These are phyloP conservation scores for Epistrophe grossulariae DNA, from an alignment of 2,888 invertebrate genomes.

Conservation along the genomic window DNA sequence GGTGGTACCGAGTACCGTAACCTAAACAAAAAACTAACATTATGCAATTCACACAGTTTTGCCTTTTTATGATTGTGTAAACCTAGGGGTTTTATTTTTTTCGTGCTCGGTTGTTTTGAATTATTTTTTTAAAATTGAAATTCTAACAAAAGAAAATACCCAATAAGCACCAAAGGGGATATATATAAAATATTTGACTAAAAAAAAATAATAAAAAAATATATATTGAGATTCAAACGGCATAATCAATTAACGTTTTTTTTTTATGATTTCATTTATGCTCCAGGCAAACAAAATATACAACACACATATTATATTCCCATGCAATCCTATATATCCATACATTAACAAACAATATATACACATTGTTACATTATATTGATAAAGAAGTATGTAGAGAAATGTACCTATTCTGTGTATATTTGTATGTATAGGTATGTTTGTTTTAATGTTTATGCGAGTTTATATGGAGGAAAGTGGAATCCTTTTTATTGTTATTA, in stretches of 20 bases:
- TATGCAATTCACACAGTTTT: background rate
- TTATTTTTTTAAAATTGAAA: background rate
- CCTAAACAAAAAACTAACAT: background rate
- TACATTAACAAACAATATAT: background rate
- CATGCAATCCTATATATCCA: background rate
- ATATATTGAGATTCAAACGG: conserved; percentile 17
- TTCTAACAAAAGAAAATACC: conserved; percentile 7
- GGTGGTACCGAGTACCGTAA: no score
- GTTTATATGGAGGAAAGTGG: background rate
- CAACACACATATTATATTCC: background rate
- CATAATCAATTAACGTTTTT: conserved; percentile 10
- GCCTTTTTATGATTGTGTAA: background rate
- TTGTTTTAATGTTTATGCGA: background rate
- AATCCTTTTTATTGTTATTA: conserved; percentile 17
- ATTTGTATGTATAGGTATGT: background rate
- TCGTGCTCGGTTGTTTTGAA: background rate
- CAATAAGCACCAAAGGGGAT: background rate
- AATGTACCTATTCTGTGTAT: no score
- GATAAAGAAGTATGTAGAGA: background rate
- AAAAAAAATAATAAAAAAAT: background rate
- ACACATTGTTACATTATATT: conserved; percentile 14
- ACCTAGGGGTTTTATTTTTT: background rate
- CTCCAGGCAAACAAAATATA: background rate
- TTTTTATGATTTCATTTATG: background rate
- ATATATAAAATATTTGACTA: conserved; percentile 11